Evolutionary conservation across 2,888 invertebrate genomes (phyloP).

Genomic region (Noctua pronuba): DNA sequence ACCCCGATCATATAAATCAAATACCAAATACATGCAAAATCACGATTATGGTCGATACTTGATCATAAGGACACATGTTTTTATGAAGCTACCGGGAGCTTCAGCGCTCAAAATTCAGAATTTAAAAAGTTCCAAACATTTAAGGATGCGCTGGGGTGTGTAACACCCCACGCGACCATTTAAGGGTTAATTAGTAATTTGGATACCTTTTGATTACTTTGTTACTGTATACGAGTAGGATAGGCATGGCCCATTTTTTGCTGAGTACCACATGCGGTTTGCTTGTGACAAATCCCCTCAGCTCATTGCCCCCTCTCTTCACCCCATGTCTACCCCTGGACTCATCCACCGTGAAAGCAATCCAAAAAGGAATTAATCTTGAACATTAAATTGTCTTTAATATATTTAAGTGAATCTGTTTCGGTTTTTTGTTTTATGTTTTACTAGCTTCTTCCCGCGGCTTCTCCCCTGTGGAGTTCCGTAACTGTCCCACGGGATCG

Average conservation of each 20-base stretch:
- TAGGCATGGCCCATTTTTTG: background rate
- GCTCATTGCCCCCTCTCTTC: background rate
- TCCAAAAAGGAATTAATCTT: conserved; percentile 63
- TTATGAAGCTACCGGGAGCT: too few relatives aligned
- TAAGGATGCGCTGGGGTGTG: too few relatives aligned
- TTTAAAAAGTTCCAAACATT: too few relatives aligned
- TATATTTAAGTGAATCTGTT: conserved; percentile 38
- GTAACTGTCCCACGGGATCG: too few relatives aligned
- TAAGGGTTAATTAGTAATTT: background rate
- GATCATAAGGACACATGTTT: too few relatives aligned
- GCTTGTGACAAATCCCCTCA: conserved; percentile 6
- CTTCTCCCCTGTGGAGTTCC: too few relatives aligned
- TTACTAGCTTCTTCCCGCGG: too few relatives aligned
- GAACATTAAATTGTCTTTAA: conserved; percentile 45
- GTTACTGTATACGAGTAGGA: background rate
- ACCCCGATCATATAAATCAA: too few relatives aligned
- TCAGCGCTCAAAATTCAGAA: too few relatives aligned
- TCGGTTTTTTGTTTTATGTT: conserved; percentile 10
- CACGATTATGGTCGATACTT: too few relatives aligned
- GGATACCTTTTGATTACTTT: background rate
- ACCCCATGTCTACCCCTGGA: conserved; percentile 29
- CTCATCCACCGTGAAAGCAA: conserved; percentile 41
- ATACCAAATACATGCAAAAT: too few relatives aligned
- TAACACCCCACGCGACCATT: too few relatives aligned
- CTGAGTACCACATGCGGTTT: conserved; percentile 7